Evolutionary conservation across 2,113 vertebrate species (phyloP).

Genomic region (Brachyhypopomus gauderio): DNA sequence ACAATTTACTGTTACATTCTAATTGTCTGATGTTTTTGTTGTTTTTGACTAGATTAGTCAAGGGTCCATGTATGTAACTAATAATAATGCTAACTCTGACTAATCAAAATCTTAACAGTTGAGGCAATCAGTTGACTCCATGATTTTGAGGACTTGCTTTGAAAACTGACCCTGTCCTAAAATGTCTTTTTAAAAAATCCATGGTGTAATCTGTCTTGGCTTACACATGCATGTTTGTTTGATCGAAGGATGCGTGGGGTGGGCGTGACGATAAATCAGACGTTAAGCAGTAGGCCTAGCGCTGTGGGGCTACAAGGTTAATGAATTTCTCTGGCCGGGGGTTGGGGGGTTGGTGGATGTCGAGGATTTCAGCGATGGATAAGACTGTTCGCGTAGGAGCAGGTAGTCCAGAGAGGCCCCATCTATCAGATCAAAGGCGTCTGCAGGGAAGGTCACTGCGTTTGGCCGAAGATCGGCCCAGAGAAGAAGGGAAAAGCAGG

Average conservation of each 20-base stretch:
- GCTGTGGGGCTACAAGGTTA: slow-evolving; percentile 73
- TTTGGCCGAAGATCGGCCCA: slow-evolving; percentile 63
- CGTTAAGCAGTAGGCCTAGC: slow-evolving; percentile 72
- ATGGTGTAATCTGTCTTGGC: slow-evolving; percentile 70
- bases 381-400: slow-evolving; percentile 72
- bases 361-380: slow-evolving; percentile 69
- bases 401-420: slow-evolving; percentile 74
- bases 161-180: slow-evolving; percentile 62
- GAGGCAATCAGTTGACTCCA: not conserved
- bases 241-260: slow-evolving; percentile 56
- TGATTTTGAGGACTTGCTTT: slow-evolving; percentile 58
- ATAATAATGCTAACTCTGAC: slow-evolving; percentile 9
- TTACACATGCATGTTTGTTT: slow-evolving; percentile 64
- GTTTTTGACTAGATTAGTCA: not conserved
- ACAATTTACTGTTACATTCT: not conserved
- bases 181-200: slow-evolving; percentile 58
- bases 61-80: slow-evolving; percentile 3
- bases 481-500: slow-evolving; percentile 54
- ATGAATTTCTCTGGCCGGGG: slow-evolving; percentile 67
- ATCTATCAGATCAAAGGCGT: slow-evolving; percentile 79
- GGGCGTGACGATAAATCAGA: slow-evolving; percentile 74
- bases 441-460: slow-evolving; percentile 68
- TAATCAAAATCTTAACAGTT: slow-evolving; percentile 33
- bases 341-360: slow-evolving; percentile 47
- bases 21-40: not conserved